A percentile compares a stretch with the other conserved stretches of the same genome.
These are phyloP conservation scores for Haplochromis vanheusdeni DNA, from an alignment of 2,113 vertebrate species.

Conservation along the genomic window DNA sequence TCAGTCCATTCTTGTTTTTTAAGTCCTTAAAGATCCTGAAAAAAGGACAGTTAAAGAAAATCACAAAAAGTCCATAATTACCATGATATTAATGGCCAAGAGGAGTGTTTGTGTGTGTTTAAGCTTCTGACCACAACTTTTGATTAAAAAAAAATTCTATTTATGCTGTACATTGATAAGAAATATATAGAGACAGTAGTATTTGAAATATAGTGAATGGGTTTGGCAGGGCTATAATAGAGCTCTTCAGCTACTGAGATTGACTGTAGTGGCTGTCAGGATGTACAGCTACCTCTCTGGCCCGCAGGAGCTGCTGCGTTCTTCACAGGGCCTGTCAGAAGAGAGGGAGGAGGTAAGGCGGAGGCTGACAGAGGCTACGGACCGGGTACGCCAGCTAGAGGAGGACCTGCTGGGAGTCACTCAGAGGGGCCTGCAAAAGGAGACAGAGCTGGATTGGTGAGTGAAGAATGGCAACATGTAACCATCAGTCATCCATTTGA, in stretches of 20 bases:
- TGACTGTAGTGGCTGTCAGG: not conserved
- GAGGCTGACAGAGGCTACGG: conserved; percentile 76
- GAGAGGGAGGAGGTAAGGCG: conserved; percentile 84
- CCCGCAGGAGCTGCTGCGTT: conserved; percentile 72
- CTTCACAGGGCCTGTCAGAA: conserved; percentile 75
- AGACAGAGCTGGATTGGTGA: conserved; percentile 93
- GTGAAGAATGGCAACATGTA: not conserved
- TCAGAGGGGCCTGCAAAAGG: conserved; percentile 88
- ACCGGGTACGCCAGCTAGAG: conserved; percentile 86
- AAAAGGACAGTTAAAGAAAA: not conserved
- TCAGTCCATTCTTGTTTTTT: not conserved
- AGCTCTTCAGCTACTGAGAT: not conserved
- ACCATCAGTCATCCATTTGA: not conserved
- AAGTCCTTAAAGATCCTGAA: not conserved
- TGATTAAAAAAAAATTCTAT: not conserved
- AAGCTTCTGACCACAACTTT: not conserved
- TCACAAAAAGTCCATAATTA: not conserved
- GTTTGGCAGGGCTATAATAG: not conserved
- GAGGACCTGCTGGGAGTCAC: conserved; percentile 87
- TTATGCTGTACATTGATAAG: not conserved
- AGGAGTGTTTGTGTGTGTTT: not conserved
- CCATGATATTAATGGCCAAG: not conserved
- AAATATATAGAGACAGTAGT: not conserved
- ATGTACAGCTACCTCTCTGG: not conserved
- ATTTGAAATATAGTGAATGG: not conserved